Conservation (phyloP, 2,113 vertebrate genomes). For the Setophaga petechia region DNA sequence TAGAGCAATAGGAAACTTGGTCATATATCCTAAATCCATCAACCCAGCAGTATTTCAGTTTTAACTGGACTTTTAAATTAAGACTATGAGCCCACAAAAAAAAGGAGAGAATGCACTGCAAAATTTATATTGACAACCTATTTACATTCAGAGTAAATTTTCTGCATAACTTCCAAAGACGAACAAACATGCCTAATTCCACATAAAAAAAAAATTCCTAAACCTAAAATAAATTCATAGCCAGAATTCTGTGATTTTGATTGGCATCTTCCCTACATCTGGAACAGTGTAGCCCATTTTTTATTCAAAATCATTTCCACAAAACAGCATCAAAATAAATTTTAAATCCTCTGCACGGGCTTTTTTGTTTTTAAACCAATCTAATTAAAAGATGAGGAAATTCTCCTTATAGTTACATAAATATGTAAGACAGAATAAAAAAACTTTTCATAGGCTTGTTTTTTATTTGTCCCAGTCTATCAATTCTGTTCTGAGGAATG, state of each 20-base stretch:
- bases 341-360: not conserved
- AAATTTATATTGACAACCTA: not conserved
- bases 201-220: not conserved
- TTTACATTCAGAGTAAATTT: not conserved
- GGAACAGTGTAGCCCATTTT: not conserved
- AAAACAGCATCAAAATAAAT: not conserved
- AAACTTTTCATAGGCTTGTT: not conserved
- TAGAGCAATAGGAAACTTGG: not conserved
- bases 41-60: not conserved
- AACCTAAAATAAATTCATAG: not conserved
- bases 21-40: not conserved
- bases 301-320: not conserved
- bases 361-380: not conserved
- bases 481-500: not conserved
- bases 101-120: not conserved
- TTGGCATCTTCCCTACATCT: not conserved
- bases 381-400: not conserved
- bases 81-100: not conserved
- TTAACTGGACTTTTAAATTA: not conserved
- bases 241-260: not conserved
- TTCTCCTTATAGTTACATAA: not conserved
- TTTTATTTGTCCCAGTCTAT: not conserved
- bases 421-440: not conserved
- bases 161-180: not conserved
- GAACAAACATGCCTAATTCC: not conserved